Conservation (phyloP, 2,888 invertebrate species). For the Melanostoma mellinum region DNA sequence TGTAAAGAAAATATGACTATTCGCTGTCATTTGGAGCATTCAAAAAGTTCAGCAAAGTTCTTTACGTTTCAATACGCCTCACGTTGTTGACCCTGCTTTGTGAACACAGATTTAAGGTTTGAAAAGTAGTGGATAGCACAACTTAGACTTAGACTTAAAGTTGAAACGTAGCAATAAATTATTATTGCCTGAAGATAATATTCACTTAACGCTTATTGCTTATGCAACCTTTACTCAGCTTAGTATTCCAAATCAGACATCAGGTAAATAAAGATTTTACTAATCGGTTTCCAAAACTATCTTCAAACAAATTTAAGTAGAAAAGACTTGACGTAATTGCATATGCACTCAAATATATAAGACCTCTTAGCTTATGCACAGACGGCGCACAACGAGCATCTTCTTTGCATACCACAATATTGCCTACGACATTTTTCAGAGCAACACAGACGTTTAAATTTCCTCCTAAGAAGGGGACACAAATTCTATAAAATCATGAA, state of each 20-base stretch:
- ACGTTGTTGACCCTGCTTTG: too few relatives aligned
- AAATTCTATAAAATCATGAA: slow-evolving; percentile 19
- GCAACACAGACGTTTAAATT: slow-evolving; percentile 9
- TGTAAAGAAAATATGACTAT: too few relatives aligned
- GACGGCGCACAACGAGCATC: slow-evolving; percentile 10
- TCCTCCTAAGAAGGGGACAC: neutral
- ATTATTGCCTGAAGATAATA: too few relatives aligned
- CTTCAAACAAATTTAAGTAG: slow-evolving; percentile 9
- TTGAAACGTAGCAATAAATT: neutral
- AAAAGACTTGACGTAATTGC: slow-evolving; percentile 44
- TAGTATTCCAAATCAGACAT: neutral
- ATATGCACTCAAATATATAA: slow-evolving; percentile 43
- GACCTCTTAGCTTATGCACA: slow-evolving; percentile 18
- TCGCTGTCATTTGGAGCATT: too few relatives aligned
- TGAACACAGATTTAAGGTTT: neutral
- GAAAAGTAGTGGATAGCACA: neutral
- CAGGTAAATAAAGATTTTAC: slow-evolving; percentile 1
- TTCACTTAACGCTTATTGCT: too few relatives aligned
- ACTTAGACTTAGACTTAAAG: neutral
- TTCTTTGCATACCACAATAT: slow-evolving; percentile 12
- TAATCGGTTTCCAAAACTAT: slow-evolving; percentile 4
- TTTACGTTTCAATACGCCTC: too few relatives aligned
- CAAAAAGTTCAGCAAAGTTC: too few relatives aligned
- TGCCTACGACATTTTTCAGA: neutral
- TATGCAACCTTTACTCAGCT: neutral